phyloP scores from a whole-genome alignment of 1,140 invertebrate genomes.

The Bicyclus anynana region DNA sequence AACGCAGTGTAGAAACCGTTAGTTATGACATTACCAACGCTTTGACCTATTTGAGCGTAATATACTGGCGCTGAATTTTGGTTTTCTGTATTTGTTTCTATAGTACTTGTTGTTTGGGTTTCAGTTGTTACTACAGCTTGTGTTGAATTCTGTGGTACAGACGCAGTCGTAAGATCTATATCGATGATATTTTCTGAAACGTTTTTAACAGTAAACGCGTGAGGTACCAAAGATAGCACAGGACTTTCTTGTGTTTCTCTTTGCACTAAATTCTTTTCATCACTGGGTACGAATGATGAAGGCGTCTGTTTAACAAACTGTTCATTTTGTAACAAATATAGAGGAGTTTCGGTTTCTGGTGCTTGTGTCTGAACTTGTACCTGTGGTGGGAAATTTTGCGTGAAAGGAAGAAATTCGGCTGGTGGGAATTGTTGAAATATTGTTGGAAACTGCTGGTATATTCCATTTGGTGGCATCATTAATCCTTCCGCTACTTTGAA shows the following conservation, averaged over 20 bases:
- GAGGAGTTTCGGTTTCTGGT: slow-evolving; percentile 34
- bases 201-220: slow-evolving; percentile 45
- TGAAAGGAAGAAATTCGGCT: slow-evolving; percentile 59
- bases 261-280: slow-evolving; percentile 48
- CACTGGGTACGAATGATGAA: slow-evolving; percentile 36
- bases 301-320: slow-evolving; percentile 66
- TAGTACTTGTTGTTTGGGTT: slow-evolving; percentile 39
- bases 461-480: slow-evolving; percentile 50
- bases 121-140: slow-evolving; percentile 35
- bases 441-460: slow-evolving; percentile 62
- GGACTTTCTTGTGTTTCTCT: slow-evolving; percentile 54
- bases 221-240: slow-evolving; percentile 45
- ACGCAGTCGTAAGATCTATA: slow-evolving; percentile 33
- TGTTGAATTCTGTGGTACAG: slow-evolving; percentile 42
- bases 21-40: slow-evolving; percentile 45
- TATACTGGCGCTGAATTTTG: slow-evolving; percentile 54
- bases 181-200: slow-evolving; percentile 43
- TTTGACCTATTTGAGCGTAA: slow-evolving; percentile 59
- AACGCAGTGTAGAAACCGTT: slow-evolving; percentile 61
- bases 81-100: slow-evolving; percentile 42
- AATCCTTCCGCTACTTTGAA: slow-evolving; percentile 51
- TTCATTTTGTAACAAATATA: slow-evolving; percentile 52
- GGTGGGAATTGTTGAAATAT: slow-evolving; percentile 54
- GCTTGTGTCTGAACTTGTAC: slow-evolving; percentile 47
- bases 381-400: slow-evolving; percentile 30